Base-by-base conservation (phyloP, 2,888 invertebrate genomes). In the Trisateles emortualis region DNA sequence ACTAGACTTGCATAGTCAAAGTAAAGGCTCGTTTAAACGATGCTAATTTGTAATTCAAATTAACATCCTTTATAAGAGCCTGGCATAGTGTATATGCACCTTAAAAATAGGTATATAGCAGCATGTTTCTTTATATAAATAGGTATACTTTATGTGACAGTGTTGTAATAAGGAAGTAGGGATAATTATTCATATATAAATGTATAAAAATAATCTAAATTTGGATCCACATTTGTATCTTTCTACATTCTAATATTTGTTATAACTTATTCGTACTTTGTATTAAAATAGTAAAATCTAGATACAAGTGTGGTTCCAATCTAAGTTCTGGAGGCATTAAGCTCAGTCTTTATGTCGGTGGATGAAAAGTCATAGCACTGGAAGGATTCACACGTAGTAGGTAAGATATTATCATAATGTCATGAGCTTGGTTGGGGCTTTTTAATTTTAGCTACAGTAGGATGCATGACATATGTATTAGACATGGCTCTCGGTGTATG, bases 391-490 rank as follows among this genome's bases (percentile, higher is more conserved):
- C 88, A 88, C 84, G 76, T 79, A 73, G 71, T 69, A 70, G 61
- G 58, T 63, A 64, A 67, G 60, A 54, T 43, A 62, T 50, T 65
- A 63, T 68, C 59, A 64, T 65, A 68, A 68, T 83, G 87, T 91
- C 87, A 90, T 86, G 87, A 91, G 77, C 87, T 92, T 49, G 88
- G 84, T 78, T 90, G 91, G 54, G 83, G 83, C 79, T 90, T 90
- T 74, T 90, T 92, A 58, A 74, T 78, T 84, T 92, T 92, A 53
- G 81, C 72, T 70, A 86, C 81, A 75, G 86, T 87, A 55, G 92
- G 92, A 81, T 93, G 92, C 85, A 90, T 90, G 68, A 96, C 96
- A 78, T 96, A 96, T 76, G 96, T 96, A 74, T 96, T 96, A 33
- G 95, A 95, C 83, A 95, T 94, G 49, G 94, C 94, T 72, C 95